These are phyloP conservation scores for Tholera decimalis DNA, from an alignment of 2,888 invertebrate genomes.

Conservation along the genomic window DNA sequence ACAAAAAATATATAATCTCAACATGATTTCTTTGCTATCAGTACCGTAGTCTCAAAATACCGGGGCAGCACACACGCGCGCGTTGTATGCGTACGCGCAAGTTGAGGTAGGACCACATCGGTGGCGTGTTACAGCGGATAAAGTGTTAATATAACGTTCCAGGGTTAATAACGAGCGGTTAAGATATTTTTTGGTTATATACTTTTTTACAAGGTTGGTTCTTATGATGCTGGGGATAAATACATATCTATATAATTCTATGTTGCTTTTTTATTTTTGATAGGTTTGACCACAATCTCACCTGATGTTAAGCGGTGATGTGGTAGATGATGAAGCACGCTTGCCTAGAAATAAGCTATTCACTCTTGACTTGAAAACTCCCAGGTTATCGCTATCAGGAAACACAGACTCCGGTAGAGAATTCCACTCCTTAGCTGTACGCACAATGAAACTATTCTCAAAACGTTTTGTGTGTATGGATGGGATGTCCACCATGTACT, in stretches of 20 bases:
- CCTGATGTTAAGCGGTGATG: no score
- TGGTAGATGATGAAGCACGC: no score
- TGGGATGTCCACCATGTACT: no score
- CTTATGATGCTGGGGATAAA: background rate
- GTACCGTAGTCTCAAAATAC: conserved; percentile 85
- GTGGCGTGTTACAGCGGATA: conserved; percentile 61
- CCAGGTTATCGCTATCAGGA: no score
- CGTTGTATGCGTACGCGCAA: conserved; percentile 65
- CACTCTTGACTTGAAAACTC: no score
- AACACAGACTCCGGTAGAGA: no score
- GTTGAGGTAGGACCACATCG: conserved; percentile 78
- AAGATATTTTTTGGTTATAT: background rate
- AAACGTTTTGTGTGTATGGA: no score
- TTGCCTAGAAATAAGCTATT: no score
- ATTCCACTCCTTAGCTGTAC: no score
- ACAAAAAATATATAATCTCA: background rate
- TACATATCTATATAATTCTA: background rate
- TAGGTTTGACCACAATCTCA: no score
- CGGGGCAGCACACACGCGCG: conserved; percentile 71
- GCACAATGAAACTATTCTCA: no score
- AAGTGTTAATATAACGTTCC: conserved; percentile 56
- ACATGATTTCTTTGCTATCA: conserved; percentile 65
- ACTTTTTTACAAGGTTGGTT: background rate
- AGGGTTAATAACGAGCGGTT: conserved; percentile 31
- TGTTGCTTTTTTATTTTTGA: no score